Conservation (phyloP, 1,140 invertebrate genomes). For the Bactericera cockerelli region DNA sequence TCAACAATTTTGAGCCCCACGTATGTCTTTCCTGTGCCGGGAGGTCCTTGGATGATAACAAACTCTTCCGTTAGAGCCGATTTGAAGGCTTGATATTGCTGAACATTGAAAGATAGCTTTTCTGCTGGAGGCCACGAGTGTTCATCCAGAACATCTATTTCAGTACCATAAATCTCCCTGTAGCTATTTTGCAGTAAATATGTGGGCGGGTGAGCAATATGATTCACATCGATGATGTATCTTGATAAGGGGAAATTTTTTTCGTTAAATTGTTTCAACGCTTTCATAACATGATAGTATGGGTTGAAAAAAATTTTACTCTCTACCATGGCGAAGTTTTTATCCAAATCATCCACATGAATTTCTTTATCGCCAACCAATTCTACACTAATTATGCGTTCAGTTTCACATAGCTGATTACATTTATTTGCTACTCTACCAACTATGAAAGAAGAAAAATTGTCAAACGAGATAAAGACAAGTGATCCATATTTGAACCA, state of each 20-base stretch:
- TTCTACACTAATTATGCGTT: constrained; percentile 9
- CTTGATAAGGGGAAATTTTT: constrained; percentile 41
- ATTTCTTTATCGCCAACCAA: constrained; percentile 22
- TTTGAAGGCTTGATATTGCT: constrained; percentile 39
- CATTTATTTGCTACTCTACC: constrained; percentile 27
- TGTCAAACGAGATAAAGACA: constrained; percentile 46
- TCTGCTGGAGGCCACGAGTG: constrained; percentile 29
- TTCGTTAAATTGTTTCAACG: constrained; percentile 35
- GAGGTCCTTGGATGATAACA: constrained; percentile 58
- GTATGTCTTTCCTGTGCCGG: constrained; percentile 64
- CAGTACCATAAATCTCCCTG: background rate
- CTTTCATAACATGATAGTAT: constrained; percentile 42
- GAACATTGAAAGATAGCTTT: constrained; percentile 33
- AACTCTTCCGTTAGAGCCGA: constrained; percentile 42
- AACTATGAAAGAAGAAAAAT: constrained; percentile 35
- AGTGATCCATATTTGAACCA: constrained; percentile 51
- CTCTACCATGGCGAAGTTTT: constrained; percentile 41
- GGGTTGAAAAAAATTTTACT: constrained; percentile 49
- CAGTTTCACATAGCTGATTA: constrained; percentile 17
- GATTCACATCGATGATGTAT: constrained; percentile 38
- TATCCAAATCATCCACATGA: constrained; percentile 26
- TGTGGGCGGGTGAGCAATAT: background rate
- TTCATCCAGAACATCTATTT: constrained; percentile 23
- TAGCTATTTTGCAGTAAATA: constrained; percentile 3
- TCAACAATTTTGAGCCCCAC: constrained; percentile 46